These are phyloP conservation scores for Piaya cayana DNA, from an alignment of 2,113 vertebrate genomes.

Conservation along the genomic window DNA sequence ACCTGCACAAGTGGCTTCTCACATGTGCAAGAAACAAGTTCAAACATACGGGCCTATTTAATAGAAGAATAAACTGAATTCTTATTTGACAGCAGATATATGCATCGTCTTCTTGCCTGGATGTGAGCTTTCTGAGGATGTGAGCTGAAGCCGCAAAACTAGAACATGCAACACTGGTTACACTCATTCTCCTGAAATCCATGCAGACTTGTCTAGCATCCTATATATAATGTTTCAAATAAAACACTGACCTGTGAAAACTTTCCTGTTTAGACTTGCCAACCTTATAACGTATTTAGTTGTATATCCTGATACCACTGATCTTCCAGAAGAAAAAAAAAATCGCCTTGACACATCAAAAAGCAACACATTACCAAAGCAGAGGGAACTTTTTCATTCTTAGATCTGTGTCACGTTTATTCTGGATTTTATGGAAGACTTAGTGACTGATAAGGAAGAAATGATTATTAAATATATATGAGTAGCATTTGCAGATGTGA, in stretches of 20 bases:
- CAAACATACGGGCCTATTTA: neutral
- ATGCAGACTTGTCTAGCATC: neutral
- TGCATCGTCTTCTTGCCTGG: neutral
- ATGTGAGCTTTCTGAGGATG: slow-evolving; percentile 9
- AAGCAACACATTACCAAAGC: neutral
- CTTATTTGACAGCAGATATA: neutral
- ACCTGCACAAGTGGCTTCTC: neutral
- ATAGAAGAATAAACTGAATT: neutral
- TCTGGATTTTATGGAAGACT: neutral
- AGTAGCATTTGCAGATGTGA: neutral
- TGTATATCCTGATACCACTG: neutral
- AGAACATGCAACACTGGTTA: slow-evolving; percentile 22
- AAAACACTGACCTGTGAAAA: slow-evolving; percentile 34
- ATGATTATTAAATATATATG: neutral
- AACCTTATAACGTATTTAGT: neutral
- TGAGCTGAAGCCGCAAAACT: slow-evolving; percentile 23
- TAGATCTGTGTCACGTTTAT: neutral
- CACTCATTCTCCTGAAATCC: slow-evolving; percentile 45
- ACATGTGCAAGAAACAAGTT: neutral
- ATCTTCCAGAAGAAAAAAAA: slow-evolving; percentile 2
- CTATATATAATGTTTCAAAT: neutral
- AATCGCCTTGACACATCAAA: slow-evolving; percentile 4
- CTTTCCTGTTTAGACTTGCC: neutral
- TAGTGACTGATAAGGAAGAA: neutral
- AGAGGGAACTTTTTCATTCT: neutral